These are phyloP conservation scores for Acinonyx jubatus DNA, from an alignment of 2,113 vertebrate species.

Conservation along the genomic window DNA sequence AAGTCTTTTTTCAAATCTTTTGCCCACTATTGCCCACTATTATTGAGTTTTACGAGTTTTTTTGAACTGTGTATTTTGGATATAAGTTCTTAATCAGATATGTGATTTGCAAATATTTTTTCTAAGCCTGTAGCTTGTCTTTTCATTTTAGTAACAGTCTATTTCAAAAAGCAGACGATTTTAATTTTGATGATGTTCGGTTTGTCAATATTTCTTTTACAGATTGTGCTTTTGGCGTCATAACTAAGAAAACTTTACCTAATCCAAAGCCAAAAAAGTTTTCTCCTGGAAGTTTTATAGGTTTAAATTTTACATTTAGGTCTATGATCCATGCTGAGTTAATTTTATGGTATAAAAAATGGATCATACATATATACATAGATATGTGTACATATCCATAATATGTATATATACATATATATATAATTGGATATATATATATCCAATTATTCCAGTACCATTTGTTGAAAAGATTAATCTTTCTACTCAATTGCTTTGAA, in stretches of 20 bases:
- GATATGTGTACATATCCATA: background rate
- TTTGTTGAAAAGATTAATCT: constrained; percentile 71
- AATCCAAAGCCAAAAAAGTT: constrained; percentile 58
- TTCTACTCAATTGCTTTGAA: constrained; percentile 72
- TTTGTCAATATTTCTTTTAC: constrained; percentile 26
- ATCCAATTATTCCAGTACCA: constrained; percentile 61
- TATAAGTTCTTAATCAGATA: constrained; percentile 19
- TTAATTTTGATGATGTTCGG: background rate
- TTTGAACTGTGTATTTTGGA: background rate
- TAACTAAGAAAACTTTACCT: constrained; percentile 22
- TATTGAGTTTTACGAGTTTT: background rate
- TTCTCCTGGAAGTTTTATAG: constrained; percentile 39
- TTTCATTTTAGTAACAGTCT: background rate
- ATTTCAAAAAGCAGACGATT: constrained; percentile 50
- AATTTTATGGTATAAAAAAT: constrained; percentile 62
- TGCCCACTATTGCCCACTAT: background rate
- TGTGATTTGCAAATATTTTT: constrained; percentile 40
- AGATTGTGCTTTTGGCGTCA: background rate
- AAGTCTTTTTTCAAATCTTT: background rate
- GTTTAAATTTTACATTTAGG: constrained; percentile 65
- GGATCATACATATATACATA: constrained; percentile 46
- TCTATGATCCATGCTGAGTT: constrained; percentile 64
- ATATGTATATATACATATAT: background rate
- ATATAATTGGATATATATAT: background rate
- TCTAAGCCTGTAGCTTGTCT: constrained; percentile 10